Conservation (phyloP, 2,113 vertebrate genomes). For the Eidolon helvum region DNA sequence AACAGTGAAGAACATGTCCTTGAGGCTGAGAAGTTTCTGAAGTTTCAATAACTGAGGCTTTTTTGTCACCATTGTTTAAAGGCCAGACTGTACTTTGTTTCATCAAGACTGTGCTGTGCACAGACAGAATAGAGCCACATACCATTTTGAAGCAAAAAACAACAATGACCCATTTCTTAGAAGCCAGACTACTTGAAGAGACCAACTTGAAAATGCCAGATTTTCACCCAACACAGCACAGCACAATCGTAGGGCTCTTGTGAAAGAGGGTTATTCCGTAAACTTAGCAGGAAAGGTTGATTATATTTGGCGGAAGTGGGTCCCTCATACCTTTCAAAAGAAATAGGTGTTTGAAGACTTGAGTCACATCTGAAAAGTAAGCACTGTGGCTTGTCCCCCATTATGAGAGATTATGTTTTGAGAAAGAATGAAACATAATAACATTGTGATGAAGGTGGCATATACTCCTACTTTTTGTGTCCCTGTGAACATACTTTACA, state of each 20-base stretch:
- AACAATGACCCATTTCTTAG: slow-evolving; percentile 19
- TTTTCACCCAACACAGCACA: not conserved
- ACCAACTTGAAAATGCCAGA: not conserved
- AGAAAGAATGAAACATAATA: not conserved
- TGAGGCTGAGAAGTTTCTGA: not conserved
- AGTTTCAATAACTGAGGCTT: not conserved
- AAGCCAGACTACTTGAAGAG: not conserved
- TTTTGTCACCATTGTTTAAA: slow-evolving; percentile 9
- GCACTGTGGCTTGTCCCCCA: not conserved
- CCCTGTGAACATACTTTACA: not conserved
- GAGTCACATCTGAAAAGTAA: not conserved
- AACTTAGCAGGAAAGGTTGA: not conserved
- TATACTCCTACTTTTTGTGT: not conserved
- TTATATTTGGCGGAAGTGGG: not conserved
- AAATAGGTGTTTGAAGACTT: not conserved
- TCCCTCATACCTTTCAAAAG: not conserved
- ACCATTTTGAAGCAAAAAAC: slow-evolving; percentile 29
- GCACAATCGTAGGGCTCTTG: not conserved
- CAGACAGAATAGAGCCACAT: not conserved
- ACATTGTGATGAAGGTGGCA: not conserved
- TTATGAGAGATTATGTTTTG: not conserved
- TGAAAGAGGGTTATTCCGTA: not conserved
- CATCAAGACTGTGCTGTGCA: not conserved
- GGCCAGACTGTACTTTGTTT: not conserved
- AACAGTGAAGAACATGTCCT: not conserved